Evolutionary conservation across 2,888 invertebrate species (phyloP), one percentile per base, ranked within the genome.

Genomic region (Glaucopsyche alexis): DNA sequence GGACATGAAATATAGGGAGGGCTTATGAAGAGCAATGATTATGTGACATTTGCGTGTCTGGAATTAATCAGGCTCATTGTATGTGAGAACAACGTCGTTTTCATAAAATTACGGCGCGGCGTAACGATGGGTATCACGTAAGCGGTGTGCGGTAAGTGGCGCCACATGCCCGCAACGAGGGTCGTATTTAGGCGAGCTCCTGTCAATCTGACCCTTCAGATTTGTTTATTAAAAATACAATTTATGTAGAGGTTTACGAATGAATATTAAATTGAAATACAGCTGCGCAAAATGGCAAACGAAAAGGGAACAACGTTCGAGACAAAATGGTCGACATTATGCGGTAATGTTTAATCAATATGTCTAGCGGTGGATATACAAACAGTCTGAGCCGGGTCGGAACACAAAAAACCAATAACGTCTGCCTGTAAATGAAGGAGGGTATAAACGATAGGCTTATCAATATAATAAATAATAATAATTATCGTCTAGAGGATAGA

Each of bases 261-360:
- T 19, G 19, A 55, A 55, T 19, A 11, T 55, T 9, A 55, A 55
- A 38, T 64, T 19, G 14, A 16, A 49, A 52, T 55, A 16, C 52
- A 29, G 40, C 60, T 79, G 77, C 78, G 77, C 86, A 85, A 87
- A 85, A 87, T 86, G 83, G 83, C 84, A 84, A 85, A 82, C 83
- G 83, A 79, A 83, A 77, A 81, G 77, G 78, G 81, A 81, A 80
- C 78, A 80, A 77, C 78, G 80, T 80, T 79, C 79, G 75, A 81
- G 80, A 82, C 88, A 88, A 88, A 88, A 88, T 89, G 88, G 87
- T 85, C 85, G 89, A 85, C 86, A 83, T 83, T 82, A 84, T 85
- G 84, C 86, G 86, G 84, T 84, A 84, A 85, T 86, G 83, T 85
- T 82, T 79, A 87, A 88, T 87, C 89, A 84, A 88, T 88, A 85